Evolutionary conservation across 2,888 invertebrate genomes (phyloP), one percentile per base, ranked within the genome.

Genomic region (Rhamnusium bicolor): DNA sequence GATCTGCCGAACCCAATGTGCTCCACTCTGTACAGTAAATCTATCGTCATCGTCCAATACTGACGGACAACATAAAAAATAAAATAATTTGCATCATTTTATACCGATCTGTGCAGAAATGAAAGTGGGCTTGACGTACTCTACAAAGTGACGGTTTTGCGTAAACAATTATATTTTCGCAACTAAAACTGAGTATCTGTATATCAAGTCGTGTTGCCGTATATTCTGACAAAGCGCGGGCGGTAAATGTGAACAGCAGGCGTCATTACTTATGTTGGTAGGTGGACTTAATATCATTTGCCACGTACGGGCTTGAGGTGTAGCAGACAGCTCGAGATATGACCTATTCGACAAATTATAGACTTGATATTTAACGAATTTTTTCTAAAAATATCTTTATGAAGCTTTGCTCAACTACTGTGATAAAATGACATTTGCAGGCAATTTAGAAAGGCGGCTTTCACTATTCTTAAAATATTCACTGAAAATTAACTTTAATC

Each of bases 241-340:
- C 72, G 77, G 72, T 71, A 72, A 78, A 77, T 79, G 74, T 74
- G 75, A 74, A 70, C 73, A 74, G 71, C 72, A 71, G 75, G 76
- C 77, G 77, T 77, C 72, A 73, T 79, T 76, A 77, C 68, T 75
- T 67, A 76, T 58, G 66, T 67, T 69, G 70, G 78, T 78, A 77
- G 78, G 78, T 78, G 78, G 78, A 78, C 74, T 76, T 75, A 63
- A 78, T 78, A 77, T 75, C 72, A 62, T 73, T 74, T 66, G 69
- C 74, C 63, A 40, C 69, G 73, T 71, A 73, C 69, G 14, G 27
- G 65, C 32, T 53, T 21, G 65, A 53, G 65, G 65, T 65, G 65
- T 53, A 47, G 21, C 65, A 65, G 53, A 65, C 65, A 65, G 65
- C 19, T 49, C 65, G 32, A 21, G 65, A 19, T 74, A 70, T 63